These are phyloP conservation scores for Cotesia congregata DNA, from an alignment of 2,888 invertebrate genomes.

Conservation along the genomic window DNA sequence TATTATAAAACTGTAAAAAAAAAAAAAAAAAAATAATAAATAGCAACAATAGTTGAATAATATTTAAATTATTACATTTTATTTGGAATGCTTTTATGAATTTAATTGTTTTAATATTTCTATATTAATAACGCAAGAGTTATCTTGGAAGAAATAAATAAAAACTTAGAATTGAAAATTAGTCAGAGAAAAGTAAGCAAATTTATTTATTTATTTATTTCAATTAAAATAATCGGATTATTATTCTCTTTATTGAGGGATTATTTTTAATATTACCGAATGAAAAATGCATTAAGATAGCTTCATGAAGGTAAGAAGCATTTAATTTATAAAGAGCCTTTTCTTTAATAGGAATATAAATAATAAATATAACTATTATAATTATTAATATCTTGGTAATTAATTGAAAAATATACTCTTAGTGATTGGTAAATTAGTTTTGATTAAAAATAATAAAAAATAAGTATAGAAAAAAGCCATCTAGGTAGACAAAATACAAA, in stretches of 20 bases:
- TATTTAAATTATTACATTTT: neutral
- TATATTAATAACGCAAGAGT: neutral
- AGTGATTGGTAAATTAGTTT: neutral
- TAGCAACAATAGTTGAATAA: neutral
- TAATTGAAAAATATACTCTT: neutral
- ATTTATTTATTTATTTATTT: neutral
- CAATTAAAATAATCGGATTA: neutral
- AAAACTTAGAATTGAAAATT: neutral
- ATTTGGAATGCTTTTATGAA: neutral
- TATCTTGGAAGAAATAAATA: neutral
- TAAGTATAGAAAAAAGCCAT: neutral
- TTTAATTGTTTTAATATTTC: neutral
- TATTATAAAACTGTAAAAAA: neutral
- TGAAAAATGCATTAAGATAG: neutral
- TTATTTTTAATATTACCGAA: neutral
- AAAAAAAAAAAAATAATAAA: neutral
- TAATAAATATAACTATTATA: neutral
- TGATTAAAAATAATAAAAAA: neutral
- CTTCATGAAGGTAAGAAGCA: neutral
- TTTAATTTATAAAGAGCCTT: neutral
- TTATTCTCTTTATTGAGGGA: neutral
- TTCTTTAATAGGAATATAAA: neutral
- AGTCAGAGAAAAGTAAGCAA: neutral
- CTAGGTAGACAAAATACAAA: conserved; percentile 11
- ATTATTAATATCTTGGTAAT: neutral